Conservation (phyloP, 2,888 invertebrate genomes). For the Gisinianus flammeolus region DNA sequence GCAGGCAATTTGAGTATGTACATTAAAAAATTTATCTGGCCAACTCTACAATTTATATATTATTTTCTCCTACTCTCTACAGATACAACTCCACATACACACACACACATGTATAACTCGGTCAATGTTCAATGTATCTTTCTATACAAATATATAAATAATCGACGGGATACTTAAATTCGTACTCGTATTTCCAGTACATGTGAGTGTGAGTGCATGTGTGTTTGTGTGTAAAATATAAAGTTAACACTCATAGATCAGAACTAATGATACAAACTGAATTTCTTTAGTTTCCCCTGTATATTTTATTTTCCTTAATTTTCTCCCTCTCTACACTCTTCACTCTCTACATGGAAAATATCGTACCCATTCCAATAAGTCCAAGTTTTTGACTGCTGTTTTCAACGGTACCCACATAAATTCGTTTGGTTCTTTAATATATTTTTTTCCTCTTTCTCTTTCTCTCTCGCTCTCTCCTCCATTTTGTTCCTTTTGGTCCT, state of each 20-base stretch:
- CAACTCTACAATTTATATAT: neutral
- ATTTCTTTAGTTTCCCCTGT: slow-evolving; percentile 30
- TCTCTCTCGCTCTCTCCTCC: neutral
- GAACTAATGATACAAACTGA: slow-evolving; percentile 34
- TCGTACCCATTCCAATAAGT: neutral
- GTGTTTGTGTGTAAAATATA: slow-evolving; percentile 21
- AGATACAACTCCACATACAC: too few relatives aligned
- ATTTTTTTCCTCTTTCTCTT: neutral
- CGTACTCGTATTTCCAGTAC: too few relatives aligned
- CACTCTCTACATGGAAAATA: neutral
- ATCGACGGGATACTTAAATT: too few relatives aligned
- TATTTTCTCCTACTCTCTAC: neutral
- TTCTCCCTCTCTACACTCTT: neutral
- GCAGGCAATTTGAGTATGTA: slow-evolving; percentile 4
- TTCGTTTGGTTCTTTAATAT: neutral
- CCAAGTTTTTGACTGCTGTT: neutral
- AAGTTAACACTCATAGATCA: slow-evolving; percentile 32
- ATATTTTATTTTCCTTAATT: neutral
- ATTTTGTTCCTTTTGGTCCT: neutral
- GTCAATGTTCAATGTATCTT: too few relatives aligned
- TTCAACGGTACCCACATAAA: neutral
- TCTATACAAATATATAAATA: too few relatives aligned
- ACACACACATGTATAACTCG: too few relatives aligned
- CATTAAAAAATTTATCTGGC: neutral
- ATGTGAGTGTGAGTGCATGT: too few relatives aligned